Evolutionary conservation across 2,888 invertebrate genomes (phyloP), one percentile per base, ranked within the genome.

Genomic region (Leptinotarsa juncta): DNA sequence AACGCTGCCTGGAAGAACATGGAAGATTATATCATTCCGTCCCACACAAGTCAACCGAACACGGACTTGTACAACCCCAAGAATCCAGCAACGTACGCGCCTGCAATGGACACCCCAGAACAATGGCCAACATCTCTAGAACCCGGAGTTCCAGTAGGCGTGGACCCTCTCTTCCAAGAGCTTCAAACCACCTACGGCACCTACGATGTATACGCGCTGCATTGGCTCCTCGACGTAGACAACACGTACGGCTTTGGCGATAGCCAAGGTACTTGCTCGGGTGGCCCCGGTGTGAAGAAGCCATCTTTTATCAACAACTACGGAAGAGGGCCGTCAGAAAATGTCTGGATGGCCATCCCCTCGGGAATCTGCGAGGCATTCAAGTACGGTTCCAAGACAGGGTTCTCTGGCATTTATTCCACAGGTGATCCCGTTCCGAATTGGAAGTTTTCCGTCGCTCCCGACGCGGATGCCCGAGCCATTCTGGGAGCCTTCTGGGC

Each of bases 391-490:
- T 77, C 78, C 53, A 12, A 57, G 20, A 69, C 69, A 42, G 81
- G 81, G 4, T 81, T 81, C 65, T 67, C 73, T 14, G 70, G 67
- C 57, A 66, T 77, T 3, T 77, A 71, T 48, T 67, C 71, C 14
- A 55, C 18, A 0, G 65, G 60, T 23, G 68, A 67, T 48, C 69
- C 72, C 23, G 70, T 48, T 26, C 73, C 71, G 4, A 73, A 70
- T 20, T 81, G 79, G 78, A 77, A 78, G 65, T 81, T 75, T 72
- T 80, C 80, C 18, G 77, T 80, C 53, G 80, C 80, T 57, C 79
- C 82, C 62, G 79, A 82, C 73, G 81, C 82, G 49, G 81, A 82
- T 65, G 76, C 82, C 67, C 76, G 83, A 72, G 77, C 81, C 20
- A 71, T 82, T 57, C 76, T 81, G 77, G 78, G 79, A 55, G 79